These are phyloP conservation scores for Taxidea taxus DNA, from an alignment of 2,113 vertebrate genomes.

Conservation along the genomic window DNA sequence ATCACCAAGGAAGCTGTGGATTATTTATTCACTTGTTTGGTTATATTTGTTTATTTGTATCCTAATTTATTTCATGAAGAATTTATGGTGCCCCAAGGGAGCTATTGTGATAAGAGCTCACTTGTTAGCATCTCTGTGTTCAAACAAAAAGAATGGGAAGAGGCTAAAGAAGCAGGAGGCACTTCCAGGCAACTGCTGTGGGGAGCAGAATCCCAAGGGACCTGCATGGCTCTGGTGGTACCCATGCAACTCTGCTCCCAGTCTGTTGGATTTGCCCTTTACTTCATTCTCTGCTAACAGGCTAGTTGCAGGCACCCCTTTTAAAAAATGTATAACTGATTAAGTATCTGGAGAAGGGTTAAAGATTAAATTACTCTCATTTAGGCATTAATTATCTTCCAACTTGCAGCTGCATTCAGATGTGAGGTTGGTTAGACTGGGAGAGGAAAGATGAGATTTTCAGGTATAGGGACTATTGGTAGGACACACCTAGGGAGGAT, in stretches of 20 bases:
- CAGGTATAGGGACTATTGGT: not conserved
- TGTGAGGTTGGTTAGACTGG: not conserved
- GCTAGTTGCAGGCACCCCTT: not conserved
- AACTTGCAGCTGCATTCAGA: not conserved
- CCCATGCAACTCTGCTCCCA: not conserved
- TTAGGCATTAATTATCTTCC: not conserved
- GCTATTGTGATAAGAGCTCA: not conserved
- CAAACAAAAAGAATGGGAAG: not conserved
- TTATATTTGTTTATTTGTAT: constrained; percentile 31
- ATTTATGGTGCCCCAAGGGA: not conserved
- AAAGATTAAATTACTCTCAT: not conserved
- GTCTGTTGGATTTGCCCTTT: not conserved
- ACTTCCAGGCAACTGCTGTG: fast-evolving
- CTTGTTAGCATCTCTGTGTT: not conserved
- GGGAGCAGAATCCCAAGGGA: not conserved
- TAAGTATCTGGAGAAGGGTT: not conserved
- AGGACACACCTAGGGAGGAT: not conserved
- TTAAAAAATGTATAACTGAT: not conserved
- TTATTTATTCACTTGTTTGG: constrained; percentile 31
- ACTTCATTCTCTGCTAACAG: not conserved
- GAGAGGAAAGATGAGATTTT: not conserved
- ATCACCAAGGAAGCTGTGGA: constrained; percentile 32
- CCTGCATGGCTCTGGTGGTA: too few relatives aligned
- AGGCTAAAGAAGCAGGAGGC: not conserved
- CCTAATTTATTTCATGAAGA: constrained; percentile 27